Evolutionary conservation across 2,888 invertebrate genomes (phyloP), one percentile per base, ranked within the genome.

Genomic region (Campoplex capitator): DNA sequence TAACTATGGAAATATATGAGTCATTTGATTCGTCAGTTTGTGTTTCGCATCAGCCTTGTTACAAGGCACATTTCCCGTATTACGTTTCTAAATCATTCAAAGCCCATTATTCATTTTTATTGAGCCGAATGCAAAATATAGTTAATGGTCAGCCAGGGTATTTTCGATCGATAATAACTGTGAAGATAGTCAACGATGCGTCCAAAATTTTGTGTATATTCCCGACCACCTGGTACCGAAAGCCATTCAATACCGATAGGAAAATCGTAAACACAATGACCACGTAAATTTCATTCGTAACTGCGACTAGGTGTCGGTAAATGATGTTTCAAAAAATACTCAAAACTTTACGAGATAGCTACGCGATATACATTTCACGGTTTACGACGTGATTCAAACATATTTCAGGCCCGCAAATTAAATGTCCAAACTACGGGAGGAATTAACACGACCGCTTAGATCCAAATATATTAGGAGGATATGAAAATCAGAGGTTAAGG

Each of bases 381-480:
- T 67, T 67, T 54, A 65, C 48, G 45, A 76, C 16, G 38, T 71
- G 28, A 75, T 75, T 58, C 23, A 32, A 78, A 77, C 32, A n/a
- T 73, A 54, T 78, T 73, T 54, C 77, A 73, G 23, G 62, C 13
- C 48, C 56, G 16, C 11, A 48, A 78, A 70, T 71, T 65, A 35
- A 80, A 81, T 56, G 65, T 18, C 42, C 28, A 62, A 54, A 65
- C 35, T 81, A 1, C 65, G 48, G 11, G 38, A 51, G n/a, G 73
- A 73, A 45, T 71, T 80, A 73, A 38, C 65, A 65, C 65, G 35
- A 58, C 16, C 51, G 54, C 42, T 42, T 58, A 58, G 70, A 73
- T 65, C 16, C 62, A 70, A 77, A 84, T 58, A 67, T 80, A 86
- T 81, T 56, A 76, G 56, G 23, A 48, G 18, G 77, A 23, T 68